Evolutionary conservation across 2,797 vertebrate species (phyloP), one percentile per base, ranked within the genome.

Genomic region (Phataginus tetradactyla): DNA sequence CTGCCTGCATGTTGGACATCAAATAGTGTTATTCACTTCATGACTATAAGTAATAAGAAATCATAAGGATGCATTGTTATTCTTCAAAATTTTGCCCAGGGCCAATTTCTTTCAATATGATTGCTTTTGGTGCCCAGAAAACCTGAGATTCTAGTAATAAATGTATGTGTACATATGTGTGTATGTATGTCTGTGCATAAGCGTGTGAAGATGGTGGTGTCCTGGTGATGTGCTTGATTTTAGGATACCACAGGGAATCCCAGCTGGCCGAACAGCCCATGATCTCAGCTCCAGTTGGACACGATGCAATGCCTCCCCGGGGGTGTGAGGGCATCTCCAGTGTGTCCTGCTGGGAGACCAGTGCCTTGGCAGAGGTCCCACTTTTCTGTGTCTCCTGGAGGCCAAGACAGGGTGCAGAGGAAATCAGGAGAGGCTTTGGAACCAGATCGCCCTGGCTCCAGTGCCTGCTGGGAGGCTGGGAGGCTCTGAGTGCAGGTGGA

Each of bases 281-380:
- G 23, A 23, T 3, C 21, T 39, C n/a, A 80, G 59, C 14, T 59
- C 66, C 7, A 1, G 32, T 0, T n/a, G 8, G 37, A 42, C 2
- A 4, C 23, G 13, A 20, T 1, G 5, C n/a, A 0, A 5, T 34
- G 49, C 55, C 45, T 14, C 1, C 15, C 15, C 18, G 1, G 7
- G 9, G 61, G 4, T n/a, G 4, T 53, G 25, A 37, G 32, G 5
- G 17, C 12, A 2, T 21, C 27, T 14, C 15, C 11, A 23, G 3
- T 25, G 14, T 15, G 12, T 37, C 79, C 57, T 0, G 0, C 37
- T 6, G 55, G n/a, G 20, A 21, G 10, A 5, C 2, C 27, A 25
- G 37, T 27, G 32, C 13, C 37, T 34, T 17, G 14, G 49, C 49
- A 18, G 25, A 32, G 17, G 23, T 42, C 39, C 34, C 17, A n/a